These are phyloP conservation scores for Agonopterix arenella DNA, from an alignment of 2,888 invertebrate genomes.

Conservation along the genomic window DNA sequence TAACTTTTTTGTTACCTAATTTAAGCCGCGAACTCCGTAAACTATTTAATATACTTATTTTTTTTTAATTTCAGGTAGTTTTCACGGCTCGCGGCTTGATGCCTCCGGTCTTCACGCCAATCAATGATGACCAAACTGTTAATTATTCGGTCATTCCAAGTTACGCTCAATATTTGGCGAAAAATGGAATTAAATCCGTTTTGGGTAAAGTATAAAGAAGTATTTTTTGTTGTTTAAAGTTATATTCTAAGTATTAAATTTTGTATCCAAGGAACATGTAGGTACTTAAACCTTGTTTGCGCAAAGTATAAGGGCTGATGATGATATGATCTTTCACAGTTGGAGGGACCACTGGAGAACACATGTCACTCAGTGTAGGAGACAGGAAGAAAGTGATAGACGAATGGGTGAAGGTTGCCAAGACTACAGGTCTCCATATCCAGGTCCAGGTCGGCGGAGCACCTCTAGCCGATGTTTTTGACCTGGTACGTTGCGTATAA, in stretches of 20 bases:
- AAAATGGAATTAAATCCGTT: constrained; percentile 79
- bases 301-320: constrained; percentile 52
- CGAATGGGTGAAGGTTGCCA: constrained; percentile 80
- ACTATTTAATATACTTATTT: background rate
- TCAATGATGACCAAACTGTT: constrained; percentile 74
- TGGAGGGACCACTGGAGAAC: constrained; percentile 90
- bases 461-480: constrained; percentile 82
- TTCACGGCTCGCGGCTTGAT: constrained; percentile 80
- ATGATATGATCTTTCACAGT: constrained; percentile 62
- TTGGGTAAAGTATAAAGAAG: constrained; percentile 71
- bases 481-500: constrained; percentile 66
- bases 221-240: background rate
- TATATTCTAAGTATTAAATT: too few relatives aligned
- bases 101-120: constrained; percentile 84
- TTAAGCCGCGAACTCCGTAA: background rate
- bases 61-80: constrained; percentile 37
- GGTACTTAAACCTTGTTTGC: constrained; percentile 74
- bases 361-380: constrained; percentile 80
- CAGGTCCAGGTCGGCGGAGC: constrained; percentile 88
- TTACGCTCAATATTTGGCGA: constrained; percentile 80
- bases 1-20: background rate
- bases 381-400: constrained; percentile 85
- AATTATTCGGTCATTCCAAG: constrained; percentile 73
- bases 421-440: constrained; percentile 77
- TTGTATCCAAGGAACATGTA: too few relatives aligned